Base-by-base conservation (phyloP, 2,888 invertebrate genomes). In the Melieria omissa region DNA sequence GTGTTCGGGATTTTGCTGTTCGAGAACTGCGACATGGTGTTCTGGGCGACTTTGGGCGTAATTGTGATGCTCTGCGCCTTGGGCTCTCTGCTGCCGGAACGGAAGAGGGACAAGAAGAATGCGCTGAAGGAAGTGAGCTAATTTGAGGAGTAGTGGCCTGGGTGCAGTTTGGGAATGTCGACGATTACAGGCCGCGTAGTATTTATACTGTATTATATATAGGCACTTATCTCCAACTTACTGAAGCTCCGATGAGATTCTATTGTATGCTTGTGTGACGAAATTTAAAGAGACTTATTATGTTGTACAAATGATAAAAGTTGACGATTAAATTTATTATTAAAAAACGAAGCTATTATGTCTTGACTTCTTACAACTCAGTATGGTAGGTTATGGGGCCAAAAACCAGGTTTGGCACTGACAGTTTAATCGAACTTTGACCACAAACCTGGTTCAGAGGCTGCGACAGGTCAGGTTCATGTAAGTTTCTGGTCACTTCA, bases 1-100 rank as follows among this genome's bases (percentile, higher is more conserved):
- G 10, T 86, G 29, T 70, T 86, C 9, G 86, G 86, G 0, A 65
- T 73, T 5, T 42, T 82, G 12, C 54, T 86, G 12, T 81, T 82
- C 42, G 76, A 54, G 46, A 68, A 77, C 66, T 86, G 86, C 67
- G 78, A 83, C 14, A 45, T 61, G 0, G 70, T 82, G 10, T 80
- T 86, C 65, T 83, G 83, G 80, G 65, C 63, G 0, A 42, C 82
- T 8, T 70, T 80, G 8, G 81, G 69, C 0, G 5, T 81, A 4
- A 73, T 80, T 3, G 29, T 62, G 7, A 2, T 78, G 3, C 73
- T 83, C 45, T 46, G 67, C 6, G 57, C 73, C 0, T 73, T 83
- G 74, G 72, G 79, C 5, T 73, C 73, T 58, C 76, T 79, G 14
- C 74, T 85, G 71, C 85, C 85, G 3, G 82, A 82, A 46, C 70